These are phyloP conservation scores for Trachymyrmex septentrionalis DNA, from an alignment of 1,140 invertebrate species.

Conservation along the genomic window DNA sequence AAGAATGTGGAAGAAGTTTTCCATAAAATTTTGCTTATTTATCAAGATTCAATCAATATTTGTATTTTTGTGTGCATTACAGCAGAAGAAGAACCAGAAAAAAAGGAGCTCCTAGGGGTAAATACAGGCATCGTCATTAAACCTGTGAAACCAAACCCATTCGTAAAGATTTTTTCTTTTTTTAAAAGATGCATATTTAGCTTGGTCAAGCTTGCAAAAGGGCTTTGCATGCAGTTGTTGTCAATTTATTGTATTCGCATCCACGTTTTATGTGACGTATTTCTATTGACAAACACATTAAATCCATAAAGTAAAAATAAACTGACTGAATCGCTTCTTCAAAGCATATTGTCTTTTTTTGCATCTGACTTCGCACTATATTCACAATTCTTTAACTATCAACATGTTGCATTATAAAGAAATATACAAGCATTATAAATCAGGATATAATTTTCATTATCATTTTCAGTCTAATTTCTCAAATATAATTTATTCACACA, in stretches of 20 bases:
- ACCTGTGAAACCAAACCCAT: slow-evolving; percentile 86
- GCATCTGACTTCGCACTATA: neutral
- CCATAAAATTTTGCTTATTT: neutral
- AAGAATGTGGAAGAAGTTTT: neutral
- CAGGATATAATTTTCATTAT: neutral
- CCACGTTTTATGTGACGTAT: neutral
- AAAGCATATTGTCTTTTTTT: neutral
- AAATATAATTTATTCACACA: neutral
- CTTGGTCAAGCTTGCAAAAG: slow-evolving; percentile 75
- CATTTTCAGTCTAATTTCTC: neutral
- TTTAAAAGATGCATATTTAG: slow-evolving; percentile 70
- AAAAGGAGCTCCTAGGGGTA: slow-evolving; percentile 86
- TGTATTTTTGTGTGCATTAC: slow-evolving; percentile 67
- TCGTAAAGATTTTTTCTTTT: slow-evolving; percentile 86
- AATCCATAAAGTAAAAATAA: neutral
- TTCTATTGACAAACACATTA: slow-evolving; percentile 3
- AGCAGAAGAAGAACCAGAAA: slow-evolving; percentile 85
- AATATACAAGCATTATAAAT: neutral
- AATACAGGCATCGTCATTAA: slow-evolving; percentile 86
- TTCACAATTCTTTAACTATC: slow-evolving; percentile 14
- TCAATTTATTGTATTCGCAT: neutral
- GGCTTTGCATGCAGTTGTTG: slow-evolving; percentile 68
- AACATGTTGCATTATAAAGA: neutral
- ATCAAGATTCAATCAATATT: slow-evolving; percentile 1
- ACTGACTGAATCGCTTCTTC: slow-evolving; percentile 4